Evolutionary conservation across 2,888 invertebrate genomes (phyloP), one percentile per base, ranked within the genome.

Genomic region (Osedax fenrisi): DNA sequence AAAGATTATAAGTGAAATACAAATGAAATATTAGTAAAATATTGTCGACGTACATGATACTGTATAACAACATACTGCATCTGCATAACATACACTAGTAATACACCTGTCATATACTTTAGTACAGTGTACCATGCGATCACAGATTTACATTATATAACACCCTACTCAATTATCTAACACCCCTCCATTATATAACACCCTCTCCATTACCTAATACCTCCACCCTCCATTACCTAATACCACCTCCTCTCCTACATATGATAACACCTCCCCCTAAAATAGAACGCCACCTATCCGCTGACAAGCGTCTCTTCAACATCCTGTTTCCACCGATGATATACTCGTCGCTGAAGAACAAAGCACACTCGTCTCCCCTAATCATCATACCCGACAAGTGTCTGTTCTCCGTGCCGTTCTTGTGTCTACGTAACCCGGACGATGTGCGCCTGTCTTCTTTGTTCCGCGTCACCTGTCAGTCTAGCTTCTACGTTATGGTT

Each of bases 381-480:
- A 77, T 82, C 3, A 79, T 83, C 5, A 77, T 83, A 17, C 82
- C 82, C n/a, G 82, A 82, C 76, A 80, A 80, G 67, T 77, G 77
- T n/a, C 76, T 83, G 24, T 77, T 76, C 70, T 75, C 79, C n/a
- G 81, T 81, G 68, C 83, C 83, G 0, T 83, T 83, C 75, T 78
- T 77, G 21, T 72, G 79, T 17, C 77, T 83, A 1, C 79, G 80
- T 67, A 81, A 83, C 75, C 80, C 81, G 78, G 78, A 75, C 3
- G 76, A 75, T 1, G 71, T 22, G 25, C 10, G 1, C 2, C 64
- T 79, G 66, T 27, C 62, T 2, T 72, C 77, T 13, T 76, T 79
- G 25, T 82, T 81, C 76, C 75, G 77, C 41, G 76, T 83, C 26
- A 82, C 80, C n/a, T 78, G 78, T 74, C 68, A 82, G 23, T 80